These are phyloP conservation scores for Empis livida DNA, from an alignment of 2,888 invertebrate genomes.

Conservation along the genomic window DNA sequence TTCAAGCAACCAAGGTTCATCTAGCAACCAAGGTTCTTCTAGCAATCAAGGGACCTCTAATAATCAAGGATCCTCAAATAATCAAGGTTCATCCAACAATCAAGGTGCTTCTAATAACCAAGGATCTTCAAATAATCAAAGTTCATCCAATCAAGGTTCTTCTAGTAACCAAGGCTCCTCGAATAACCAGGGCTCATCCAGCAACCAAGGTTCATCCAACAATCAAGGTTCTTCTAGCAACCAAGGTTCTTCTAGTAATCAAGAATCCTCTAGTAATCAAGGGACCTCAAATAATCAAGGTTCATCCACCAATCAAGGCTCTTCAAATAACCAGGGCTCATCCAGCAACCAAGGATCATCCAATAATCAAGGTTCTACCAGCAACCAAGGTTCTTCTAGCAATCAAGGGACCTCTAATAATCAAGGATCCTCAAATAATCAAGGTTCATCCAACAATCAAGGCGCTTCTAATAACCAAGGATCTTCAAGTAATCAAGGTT, in stretches of 20 bases:
- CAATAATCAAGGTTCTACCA: background rate
- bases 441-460: conserved; percentile 13
- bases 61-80: conserved; percentile 1
- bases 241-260: conserved; percentile 2
- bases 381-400: background rate
- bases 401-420: background rate
- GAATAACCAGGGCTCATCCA: conserved; percentile 9
- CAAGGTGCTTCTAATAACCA: background rate
- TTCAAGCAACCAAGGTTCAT: conserved; percentile 7
- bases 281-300: conserved; percentile 12
- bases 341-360: conserved; percentile 9
- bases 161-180: conserved; percentile 6
- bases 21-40: conserved; percentile 8
- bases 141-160: conserved; percentile 7
- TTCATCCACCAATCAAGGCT: conserved; percentile 8
- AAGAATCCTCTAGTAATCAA: conserved; percentile 10
- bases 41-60: background rate
- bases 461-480: conserved; percentile 12
- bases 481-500: conserved; percentile 4
- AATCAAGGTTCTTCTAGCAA: conserved; percentile 11
- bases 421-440: conserved; percentile 3
- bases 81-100: conserved; percentile 1
- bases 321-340: conserved; percentile 10
- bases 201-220: conserved; percentile 12
- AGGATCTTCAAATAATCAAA: conserved; percentile 10